Base-by-base conservation (phyloP, 1,140 invertebrate genomes). In the Sitophilus oryzae region DNA sequence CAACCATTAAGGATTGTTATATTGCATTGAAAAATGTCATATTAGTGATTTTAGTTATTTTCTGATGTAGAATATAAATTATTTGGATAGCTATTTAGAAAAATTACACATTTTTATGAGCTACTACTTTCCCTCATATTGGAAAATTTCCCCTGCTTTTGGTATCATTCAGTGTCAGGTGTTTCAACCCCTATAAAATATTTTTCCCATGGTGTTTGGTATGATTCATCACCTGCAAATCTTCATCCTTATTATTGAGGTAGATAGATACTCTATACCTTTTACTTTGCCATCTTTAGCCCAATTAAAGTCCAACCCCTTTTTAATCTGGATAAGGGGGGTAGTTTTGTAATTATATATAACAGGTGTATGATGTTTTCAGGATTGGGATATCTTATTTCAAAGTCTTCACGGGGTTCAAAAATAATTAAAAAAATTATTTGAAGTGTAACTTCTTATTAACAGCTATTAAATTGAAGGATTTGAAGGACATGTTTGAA, bases 201-300 rank as follows among this genome's bases (percentile, higher is more conserved):
- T 6, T 21, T 25, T 56, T 50, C 41, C 54, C 52, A 55, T 41
- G 46, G 44, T 34, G 22, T 22, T 15, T 47, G 47, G 49, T 48
- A 42, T 60, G 58, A 56, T 36, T 60, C 52, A 59, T 50, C 38
- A 58, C 51, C 50, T 56, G 49, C 43, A 40, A 47, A 62, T 20
- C 21, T 53, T 62, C 60, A 60, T 58, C 34, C 25, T 41, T 22
- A 15, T 49, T 36, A 48, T 30, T 48, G 41, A 59, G 53, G 49
- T 57, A 49, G 54, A 52, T 56, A 46, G 34, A 56, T 56, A 49
- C 30, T 46, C 35, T 45, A 51, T 51, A 51, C 38, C 11, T 35
- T 16, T 43, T 47, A 38, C 20, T 30, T 25, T 43, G 14, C 35
- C 25, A 50, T 56, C 38, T 49, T 50, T 22, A 23, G 23, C 19